Percentiles rank a stretch among this genome's conserved stretches.
phyloP scores from a whole-genome alignment of 2,888 invertebrate species.

The Melanostoma scalare region DNA sequence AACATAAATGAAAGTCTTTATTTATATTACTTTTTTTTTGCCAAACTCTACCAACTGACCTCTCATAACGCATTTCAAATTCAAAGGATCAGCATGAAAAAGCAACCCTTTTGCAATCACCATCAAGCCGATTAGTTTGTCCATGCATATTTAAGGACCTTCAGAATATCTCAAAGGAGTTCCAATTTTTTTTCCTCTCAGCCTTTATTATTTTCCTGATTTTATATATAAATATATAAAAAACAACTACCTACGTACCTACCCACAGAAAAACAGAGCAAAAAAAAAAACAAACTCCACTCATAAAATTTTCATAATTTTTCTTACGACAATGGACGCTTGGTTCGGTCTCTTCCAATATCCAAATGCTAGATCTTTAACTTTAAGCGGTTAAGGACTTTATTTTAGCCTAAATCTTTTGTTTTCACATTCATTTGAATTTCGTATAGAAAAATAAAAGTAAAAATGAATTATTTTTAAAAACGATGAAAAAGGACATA shows the following conservation, averaged over 20 bases:
- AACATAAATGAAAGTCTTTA: constrained; percentile 27
- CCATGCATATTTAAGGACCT: constrained; percentile 67
- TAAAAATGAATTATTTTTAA: constrained; percentile 14
- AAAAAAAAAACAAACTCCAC: constrained; percentile 6
- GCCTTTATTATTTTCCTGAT: constrained; percentile 8
- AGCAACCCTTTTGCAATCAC: constrained; percentile 49
- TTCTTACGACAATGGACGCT: constrained; percentile 44
- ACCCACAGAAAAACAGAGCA: not conserved
- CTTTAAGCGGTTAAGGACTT: constrained; percentile 38
- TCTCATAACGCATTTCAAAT: constrained; percentile 59
- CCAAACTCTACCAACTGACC: constrained; percentile 40
- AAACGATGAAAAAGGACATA: constrained; percentile 38
- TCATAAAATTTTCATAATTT: constrained; percentile 54
- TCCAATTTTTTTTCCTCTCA: not conserved
- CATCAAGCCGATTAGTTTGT: constrained; percentile 64
- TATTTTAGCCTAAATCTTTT: constrained; percentile 42
- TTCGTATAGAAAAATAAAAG: not conserved
- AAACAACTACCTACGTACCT: not conserved
- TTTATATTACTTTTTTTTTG: constrained; percentile 4
- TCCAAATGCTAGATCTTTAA: constrained; percentile 45
- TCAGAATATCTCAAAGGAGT: constrained; percentile 37
- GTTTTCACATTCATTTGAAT: constrained; percentile 34
- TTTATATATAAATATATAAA: not conserved
- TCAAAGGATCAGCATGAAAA: constrained; percentile 53
- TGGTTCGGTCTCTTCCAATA: constrained; percentile 35